A percentile compares a stretch with the other conserved stretches of the same genome.
phyloP scores from a whole-genome alignment of 2,888 invertebrate species.

The Phyto melanocephala region DNA sequence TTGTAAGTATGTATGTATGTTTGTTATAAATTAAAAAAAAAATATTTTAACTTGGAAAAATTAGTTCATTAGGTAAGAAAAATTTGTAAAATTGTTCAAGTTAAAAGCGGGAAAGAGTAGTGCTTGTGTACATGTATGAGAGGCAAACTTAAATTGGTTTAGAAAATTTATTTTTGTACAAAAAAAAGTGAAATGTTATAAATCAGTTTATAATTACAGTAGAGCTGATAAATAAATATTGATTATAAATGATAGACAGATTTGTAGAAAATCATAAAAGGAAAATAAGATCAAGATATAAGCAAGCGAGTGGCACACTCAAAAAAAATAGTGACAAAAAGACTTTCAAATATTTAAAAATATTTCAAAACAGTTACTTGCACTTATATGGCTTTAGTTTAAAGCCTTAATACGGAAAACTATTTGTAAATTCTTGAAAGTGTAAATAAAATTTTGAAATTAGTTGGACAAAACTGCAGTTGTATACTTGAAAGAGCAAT shows the following conservation, averaged over 20 bases:
- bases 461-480: no score
- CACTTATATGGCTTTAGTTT: no score
- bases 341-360: not conserved
- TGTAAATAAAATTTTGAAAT: no score
- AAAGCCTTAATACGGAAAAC: no score
- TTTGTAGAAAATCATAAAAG: not conserved
- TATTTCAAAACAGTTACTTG: not conserved
- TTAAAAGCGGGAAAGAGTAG: not conserved
- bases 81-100: slow-evolving; percentile 20
- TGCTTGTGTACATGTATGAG: not conserved
- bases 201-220: slow-evolving; percentile 26
- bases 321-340: not conserved
- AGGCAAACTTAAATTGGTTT: no score
- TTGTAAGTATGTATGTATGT: not conserved
- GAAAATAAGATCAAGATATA: not conserved
- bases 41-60: slow-evolving; percentile 50
- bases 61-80: slow-evolving; percentile 64
- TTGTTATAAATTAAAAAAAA: slow-evolving; percentile 37
- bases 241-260: slow-evolving; percentile 1
- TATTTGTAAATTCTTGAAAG: no score
- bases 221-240: not conserved
- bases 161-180: not conserved
- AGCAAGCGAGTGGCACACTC: not conserved
- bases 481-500: no score
- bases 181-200: slow-evolving; percentile 30